These are phyloP conservation scores for Trachythela sp. DNA, from an alignment of 64 coral and sea anemone species.

Conservation along the genomic window DNA sequence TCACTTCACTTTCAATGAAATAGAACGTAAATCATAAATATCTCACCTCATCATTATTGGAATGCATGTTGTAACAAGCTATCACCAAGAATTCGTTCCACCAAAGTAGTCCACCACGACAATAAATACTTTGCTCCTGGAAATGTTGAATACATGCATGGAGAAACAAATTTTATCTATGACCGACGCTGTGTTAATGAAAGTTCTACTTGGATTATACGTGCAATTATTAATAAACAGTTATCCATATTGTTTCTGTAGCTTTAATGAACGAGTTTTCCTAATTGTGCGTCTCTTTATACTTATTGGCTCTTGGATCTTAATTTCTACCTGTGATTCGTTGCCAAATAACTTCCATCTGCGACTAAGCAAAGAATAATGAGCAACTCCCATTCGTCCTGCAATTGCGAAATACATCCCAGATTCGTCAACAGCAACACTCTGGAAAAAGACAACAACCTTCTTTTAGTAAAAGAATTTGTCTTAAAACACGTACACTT, in stretches of 20 bases:
- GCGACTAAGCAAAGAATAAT: conserved; percentile 79
- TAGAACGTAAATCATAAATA: not conserved
- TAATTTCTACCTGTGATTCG: conserved; percentile 76
- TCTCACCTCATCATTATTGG: conserved; percentile 64
- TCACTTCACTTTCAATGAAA: no score
- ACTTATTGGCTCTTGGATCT: not conserved
- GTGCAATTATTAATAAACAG: no score
- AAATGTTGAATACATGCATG: no score
- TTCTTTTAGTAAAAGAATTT: not conserved
- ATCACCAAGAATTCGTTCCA: conserved; percentile 94
- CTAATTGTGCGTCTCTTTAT: no score
- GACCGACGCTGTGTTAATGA: no score
- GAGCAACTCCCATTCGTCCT: conserved; percentile 82
- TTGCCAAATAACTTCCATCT: conserved; percentile 99
- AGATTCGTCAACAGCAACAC: conserved; percentile 72
- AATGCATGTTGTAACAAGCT: conserved; percentile 74
- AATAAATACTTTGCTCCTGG: conserved; percentile 88
- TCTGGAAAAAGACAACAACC: conserved; percentile 22
- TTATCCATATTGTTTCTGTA: no score
- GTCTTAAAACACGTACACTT: no score
- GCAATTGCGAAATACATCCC: conserved; percentile 76
- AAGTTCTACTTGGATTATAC: no score
- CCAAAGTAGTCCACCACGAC: conserved; percentile 86
- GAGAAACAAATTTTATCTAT: no score
- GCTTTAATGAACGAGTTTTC: no score